Percentiles rank a stretch among this genome's conserved stretches.
phyloP scores from a whole-genome alignment of 2,113 vertebrate genomes.

The Elephantulus edwardii region DNA sequence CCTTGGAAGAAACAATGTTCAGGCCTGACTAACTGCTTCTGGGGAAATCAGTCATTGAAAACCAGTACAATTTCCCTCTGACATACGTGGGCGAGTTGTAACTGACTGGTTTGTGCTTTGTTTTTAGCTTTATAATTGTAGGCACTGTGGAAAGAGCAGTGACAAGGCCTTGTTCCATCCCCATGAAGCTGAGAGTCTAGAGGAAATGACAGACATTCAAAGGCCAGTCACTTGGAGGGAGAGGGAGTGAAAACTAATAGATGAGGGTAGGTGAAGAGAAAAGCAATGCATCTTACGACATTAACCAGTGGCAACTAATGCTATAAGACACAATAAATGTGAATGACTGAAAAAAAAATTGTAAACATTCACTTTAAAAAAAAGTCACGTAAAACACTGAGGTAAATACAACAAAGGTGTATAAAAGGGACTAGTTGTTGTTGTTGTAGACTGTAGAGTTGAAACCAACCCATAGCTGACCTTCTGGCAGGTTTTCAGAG shows the following conservation, averaged over 20 bases:
- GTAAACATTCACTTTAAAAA: too few relatives aligned
- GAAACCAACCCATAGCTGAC: too few relatives aligned
- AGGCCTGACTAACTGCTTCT: background rate
- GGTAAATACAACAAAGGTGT: background rate
- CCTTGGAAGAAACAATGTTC: background rate
- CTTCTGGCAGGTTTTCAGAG: too few relatives aligned
- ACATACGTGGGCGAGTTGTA: background rate
- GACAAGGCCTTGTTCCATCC: background rate
- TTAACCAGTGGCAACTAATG: too few relatives aligned
- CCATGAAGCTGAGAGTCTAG: background rate
- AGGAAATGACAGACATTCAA: background rate
- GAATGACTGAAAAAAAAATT: too few relatives aligned
- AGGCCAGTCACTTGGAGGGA: background rate
- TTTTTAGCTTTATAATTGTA: background rate
- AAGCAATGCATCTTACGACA: too few relatives aligned
- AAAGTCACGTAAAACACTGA: accelerated
- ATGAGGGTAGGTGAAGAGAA: too few relatives aligned
- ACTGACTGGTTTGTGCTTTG: background rate
- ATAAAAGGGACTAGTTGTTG: accelerated
- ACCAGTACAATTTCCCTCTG: background rate
- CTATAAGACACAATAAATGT: too few relatives aligned
- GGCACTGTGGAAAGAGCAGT: background rate
- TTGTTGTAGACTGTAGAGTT: too few relatives aligned
- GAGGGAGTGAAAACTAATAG: too few relatives aligned
- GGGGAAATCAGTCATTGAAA: background rate